Conservation (phyloP, 2,888 invertebrate genomes). For the Phlogophora meticulosa region DNA sequence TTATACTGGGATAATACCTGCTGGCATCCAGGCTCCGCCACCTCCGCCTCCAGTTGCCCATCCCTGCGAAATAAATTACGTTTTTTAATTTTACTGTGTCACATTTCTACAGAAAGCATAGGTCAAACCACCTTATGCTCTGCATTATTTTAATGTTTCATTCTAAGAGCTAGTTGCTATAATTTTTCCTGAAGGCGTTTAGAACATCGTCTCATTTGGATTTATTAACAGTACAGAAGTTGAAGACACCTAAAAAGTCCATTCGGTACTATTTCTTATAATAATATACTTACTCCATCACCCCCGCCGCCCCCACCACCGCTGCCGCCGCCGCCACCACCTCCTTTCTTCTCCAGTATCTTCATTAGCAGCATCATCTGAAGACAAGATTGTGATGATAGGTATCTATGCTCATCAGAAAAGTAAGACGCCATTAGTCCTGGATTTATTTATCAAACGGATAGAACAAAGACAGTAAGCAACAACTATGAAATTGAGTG, state of each 20-base stretch:
- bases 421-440: no score
- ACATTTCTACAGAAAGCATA: neutral
- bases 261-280: neutral
- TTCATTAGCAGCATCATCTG: conserved; percentile 88
- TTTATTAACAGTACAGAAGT: no score
- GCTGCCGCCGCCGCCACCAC: conserved; percentile 74
- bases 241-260: no score
- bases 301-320: conserved; percentile 74
- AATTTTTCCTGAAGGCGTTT: conserved; percentile 1
- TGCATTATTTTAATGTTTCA: no score
- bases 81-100: neutral
- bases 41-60: conserved; percentile 87
- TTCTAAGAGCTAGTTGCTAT: conserved; percentile 2
- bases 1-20: conserved; percentile 85
- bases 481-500: no score
- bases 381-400: conserved; percentile 20
- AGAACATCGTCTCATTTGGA: neutral
- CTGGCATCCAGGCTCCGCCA: conserved; percentile 88
- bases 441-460: neutral
- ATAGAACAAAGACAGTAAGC: no score
- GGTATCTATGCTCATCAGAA: no score
- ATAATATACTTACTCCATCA: conserved; percentile 74
- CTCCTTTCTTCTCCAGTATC: conserved; percentile 84
- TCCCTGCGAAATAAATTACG: conserved; percentile 75
- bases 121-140: no score